Percentiles rank a stretch among this genome's conserved stretches.
Conservation (phyloP, 2,888 invertebrate species). For the Merodon equestris region DNA sequence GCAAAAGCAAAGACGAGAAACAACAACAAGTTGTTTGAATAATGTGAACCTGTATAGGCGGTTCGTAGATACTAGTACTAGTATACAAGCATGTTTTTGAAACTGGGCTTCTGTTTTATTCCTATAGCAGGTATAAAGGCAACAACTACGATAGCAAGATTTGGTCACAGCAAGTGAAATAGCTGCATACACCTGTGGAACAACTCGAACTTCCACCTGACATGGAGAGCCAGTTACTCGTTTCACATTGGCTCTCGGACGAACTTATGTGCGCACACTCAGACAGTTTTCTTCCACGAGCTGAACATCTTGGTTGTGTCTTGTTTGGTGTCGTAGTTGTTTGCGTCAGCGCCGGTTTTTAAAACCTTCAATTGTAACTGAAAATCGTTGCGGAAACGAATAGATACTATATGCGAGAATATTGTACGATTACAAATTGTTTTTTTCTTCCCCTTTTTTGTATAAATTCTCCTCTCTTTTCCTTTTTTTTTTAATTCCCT, state of each 20-base stretch:
- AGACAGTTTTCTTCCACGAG: conserved; percentile 63
- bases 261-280: conserved; percentile 66
- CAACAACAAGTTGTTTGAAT: conserved; percentile 42
- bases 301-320: conserved; percentile 64
- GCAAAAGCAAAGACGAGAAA: conserved; percentile 42
- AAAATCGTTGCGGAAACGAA: conserved; percentile 32
- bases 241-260: conserved; percentile 43
- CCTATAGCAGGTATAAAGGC: conserved; percentile 16
- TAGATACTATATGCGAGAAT: conserved; percentile 32
- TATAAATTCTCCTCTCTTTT: conserved; percentile 16
- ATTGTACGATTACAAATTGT: conserved; percentile 29
- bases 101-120: conserved; percentile 46
- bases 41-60: conserved; percentile 35
- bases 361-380: conserved; percentile 24
- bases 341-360: conserved; percentile 37
- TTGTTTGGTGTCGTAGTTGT: background rate
- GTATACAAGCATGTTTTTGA: conserved; percentile 42
- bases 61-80: conserved; percentile 26
- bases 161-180: conserved; percentile 64
- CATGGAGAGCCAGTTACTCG: conserved; percentile 13
- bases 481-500: no score
- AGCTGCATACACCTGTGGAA: conserved; percentile 67
- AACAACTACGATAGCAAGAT: conserved; percentile 31
- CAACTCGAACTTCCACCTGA: conserved; percentile 67
- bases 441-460: conserved; percentile 41